Evolutionary conservation across 2,888 invertebrate genomes (phyloP).

Genomic region (Temnothorax ravouxi): DNA sequence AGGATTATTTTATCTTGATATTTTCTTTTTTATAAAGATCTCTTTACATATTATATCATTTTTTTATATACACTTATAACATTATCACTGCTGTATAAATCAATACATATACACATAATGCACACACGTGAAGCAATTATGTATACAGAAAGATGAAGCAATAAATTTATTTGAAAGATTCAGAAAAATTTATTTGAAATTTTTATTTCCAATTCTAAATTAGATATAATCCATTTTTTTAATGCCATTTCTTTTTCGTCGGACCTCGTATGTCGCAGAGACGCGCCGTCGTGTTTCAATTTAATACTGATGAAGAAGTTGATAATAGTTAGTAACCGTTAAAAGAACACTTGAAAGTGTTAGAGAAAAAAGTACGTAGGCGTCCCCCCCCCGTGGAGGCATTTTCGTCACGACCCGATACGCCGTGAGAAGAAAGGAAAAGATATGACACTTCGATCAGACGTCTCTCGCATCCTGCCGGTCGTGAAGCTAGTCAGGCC

Average conservation of each 20-base stretch:
- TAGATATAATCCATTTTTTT: background rate
- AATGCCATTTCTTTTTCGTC: background rate
- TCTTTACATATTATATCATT: background rate
- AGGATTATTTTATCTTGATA: background rate
- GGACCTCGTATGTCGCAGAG: background rate
- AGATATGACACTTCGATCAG: conserved; percentile 48
- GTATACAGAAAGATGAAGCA: background rate
- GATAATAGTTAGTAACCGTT: background rate
- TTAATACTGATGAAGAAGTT: conserved; percentile 18
- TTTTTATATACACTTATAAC: background rate
- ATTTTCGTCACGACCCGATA: conserved; percentile 56
- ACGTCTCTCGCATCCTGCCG: conserved; percentile 51
- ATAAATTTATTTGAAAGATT: background rate
- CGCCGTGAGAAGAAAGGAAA: conserved; percentile 37
- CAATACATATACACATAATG: background rate
- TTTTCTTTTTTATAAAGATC: background rate
- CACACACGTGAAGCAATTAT: background rate
- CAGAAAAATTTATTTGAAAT: background rate
- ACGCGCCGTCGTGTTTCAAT: background rate
- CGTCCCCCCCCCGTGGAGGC: conserved; percentile 48
- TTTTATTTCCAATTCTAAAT: background rate
- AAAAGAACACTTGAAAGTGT: conserved; percentile 26
- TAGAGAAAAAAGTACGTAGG: conserved; percentile 37
- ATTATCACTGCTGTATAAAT: background rate
- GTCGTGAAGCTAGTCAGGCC: conserved; percentile 26